These are phyloP conservation scores for Cydia pomonella DNA, from an alignment of 1,140 invertebrate species.

Conservation along the genomic window DNA sequence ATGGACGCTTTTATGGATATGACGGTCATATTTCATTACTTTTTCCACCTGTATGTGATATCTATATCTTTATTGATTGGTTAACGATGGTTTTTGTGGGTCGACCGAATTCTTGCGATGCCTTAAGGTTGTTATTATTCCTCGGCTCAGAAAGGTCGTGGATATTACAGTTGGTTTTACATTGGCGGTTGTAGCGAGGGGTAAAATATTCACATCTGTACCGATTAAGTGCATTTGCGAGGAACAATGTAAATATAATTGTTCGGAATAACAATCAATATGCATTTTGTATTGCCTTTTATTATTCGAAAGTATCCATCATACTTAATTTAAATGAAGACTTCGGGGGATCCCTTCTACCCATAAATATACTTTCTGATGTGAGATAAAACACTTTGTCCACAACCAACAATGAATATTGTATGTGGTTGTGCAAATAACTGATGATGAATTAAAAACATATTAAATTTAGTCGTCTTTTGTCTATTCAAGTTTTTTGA, in stretches of 20 bases:
- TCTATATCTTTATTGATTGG: constrained; percentile 19
- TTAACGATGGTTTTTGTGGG: not conserved
- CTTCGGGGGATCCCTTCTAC: not conserved
- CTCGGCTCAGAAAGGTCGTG: not conserved
- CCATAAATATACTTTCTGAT: too few relatives aligned
- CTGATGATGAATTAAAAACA: too few relatives aligned
- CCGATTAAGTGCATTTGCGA: not conserved
- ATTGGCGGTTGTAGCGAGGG: not conserved
- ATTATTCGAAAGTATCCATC: not conserved
- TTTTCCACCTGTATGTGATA: constrained; percentile 20
- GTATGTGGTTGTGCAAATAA: too few relatives aligned
- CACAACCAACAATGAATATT: too few relatives aligned
- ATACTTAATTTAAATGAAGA: not conserved
- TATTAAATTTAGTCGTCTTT: too few relatives aligned
- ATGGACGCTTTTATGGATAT: constrained; percentile 17
- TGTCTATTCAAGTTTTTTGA: too few relatives aligned
- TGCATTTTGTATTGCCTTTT: not conserved
- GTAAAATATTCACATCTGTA: not conserved
- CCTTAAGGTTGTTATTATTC: not conserved
- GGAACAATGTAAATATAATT: not conserved
- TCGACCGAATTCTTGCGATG: constrained; percentile 1
- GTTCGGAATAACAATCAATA: not conserved
- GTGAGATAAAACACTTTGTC: too few relatives aligned
- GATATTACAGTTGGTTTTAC: not conserved
- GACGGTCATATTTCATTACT: constrained; percentile 16